Evolutionary conservation across 1,140 invertebrate genomes (phyloP), one percentile per base, ranked within the genome.

Genomic region (Halictus rubicundus): DNA sequence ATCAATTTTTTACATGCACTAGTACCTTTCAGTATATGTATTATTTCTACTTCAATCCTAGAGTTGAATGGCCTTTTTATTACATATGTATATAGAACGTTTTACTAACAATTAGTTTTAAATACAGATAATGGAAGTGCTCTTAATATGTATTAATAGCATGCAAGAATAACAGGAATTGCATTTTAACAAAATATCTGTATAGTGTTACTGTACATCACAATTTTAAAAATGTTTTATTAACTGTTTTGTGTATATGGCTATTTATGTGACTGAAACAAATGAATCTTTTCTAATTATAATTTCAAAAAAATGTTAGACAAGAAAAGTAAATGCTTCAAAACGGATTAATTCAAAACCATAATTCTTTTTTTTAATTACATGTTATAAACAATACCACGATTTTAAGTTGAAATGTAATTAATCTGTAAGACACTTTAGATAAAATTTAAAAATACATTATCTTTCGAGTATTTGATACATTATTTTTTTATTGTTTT

Each of bases 91-190:
- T 2, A 32, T 21, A 57, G 5, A 25, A 27, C 2, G 7, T 75
- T 57, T 16, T 1, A 12, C 19, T 57, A 60, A 54, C 21, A 59
- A 71, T 52, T 71, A 32, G 9, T 54, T 25, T 52, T 10, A 63
- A 63, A 63, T 39, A 61, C 0, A 37, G 14, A 54, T n/a, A 19
- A 27, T 32, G 14, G 54, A 78, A 73, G 70, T 73, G 70, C 39
- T 59, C 70, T 79, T 79, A n/a, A 21, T 46, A 59, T n/a, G 5
- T 14, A 32, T 59, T 37, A 70, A 19, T 77, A 21, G 39, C 37
- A 37, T 19, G 23, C 6, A 23, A n/a, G 32, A 59, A 61, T 42
- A 74, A 39, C 59, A 42, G 42, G 23, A 49, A 16, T 76, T 63
- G 19, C 57, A 52, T 70, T 77, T 61, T 5, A 21, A 63, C 16